Evolutionary conservation across 1,140 invertebrate genomes (phyloP).

Genomic region (Onthophagus taurus): DNA sequence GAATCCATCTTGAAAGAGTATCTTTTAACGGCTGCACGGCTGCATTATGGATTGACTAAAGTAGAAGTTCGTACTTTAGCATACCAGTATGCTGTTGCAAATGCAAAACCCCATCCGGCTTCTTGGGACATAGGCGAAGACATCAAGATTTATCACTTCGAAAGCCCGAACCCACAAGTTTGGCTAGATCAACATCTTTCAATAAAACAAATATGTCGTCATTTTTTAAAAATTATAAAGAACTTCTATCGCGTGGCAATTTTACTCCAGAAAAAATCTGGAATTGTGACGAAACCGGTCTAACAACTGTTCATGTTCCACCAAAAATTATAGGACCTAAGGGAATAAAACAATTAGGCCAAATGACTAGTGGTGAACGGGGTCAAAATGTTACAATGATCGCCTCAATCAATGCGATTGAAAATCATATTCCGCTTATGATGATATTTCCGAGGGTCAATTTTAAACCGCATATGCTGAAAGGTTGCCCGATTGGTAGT

Average conservation of each 20-base stretch:
- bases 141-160: slow-evolving; percentile 1
- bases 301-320: slow-evolving; percentile 18
- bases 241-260: background rate
- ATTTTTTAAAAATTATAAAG: slow-evolving; percentile 10
- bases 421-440: slow-evolving; percentile 31
- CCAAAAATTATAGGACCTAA: slow-evolving; percentile 17
- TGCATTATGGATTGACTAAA: too few species aligned
- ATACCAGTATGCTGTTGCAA: too few species aligned
- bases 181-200: slow-evolving; percentile 1
- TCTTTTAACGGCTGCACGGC: too few species aligned
- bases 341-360: slow-evolving; percentile 20
- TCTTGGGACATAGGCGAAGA: too few species aligned
- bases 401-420: slow-evolving; percentile 29
- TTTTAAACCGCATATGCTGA: slow-evolving; percentile 31
- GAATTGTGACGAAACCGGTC: slow-evolving; percentile 24
- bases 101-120: too few species aligned
- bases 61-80: too few species aligned
- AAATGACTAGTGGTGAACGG: slow-evolving; percentile 17
- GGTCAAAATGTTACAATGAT: slow-evolving; percentile 29
- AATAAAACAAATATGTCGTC: slow-evolving; percentile 6
- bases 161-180: slow-evolving; percentile 9
- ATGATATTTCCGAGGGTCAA: slow-evolving; percentile 30
- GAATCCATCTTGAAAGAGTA: too few species aligned
- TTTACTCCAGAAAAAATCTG: slow-evolving; percentile 16
- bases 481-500: slow-evolving; percentile 32